Percentiles rank a stretch among this genome's conserved stretches.
These are phyloP conservation scores for Bombus ignitus DNA, from an alignment of 1,140 invertebrate species.

Conservation along the genomic window DNA sequence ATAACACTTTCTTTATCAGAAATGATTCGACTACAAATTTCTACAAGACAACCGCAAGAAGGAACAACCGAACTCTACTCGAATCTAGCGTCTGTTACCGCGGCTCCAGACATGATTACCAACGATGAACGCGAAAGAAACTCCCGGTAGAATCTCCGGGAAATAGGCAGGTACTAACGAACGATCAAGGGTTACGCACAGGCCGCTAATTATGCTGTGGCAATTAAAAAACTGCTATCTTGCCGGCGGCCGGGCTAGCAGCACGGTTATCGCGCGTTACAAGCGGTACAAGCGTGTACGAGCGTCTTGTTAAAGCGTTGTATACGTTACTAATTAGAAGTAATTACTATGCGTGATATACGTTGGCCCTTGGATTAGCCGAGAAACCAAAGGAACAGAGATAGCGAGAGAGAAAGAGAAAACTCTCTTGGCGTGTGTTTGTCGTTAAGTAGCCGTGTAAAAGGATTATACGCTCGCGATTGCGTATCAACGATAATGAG, in stretches of 20 bases:
- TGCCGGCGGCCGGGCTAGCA: background rate
- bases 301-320: constrained; percentile 46
- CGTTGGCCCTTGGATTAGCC: constrained; percentile 22
- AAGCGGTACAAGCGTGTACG: constrained; percentile 31
- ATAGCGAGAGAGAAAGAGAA: background rate
- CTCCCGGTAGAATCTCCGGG: background rate
- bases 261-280: constrained; percentile 21
- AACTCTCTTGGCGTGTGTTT: background rate
- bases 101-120: constrained; percentile 49
- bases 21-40: too few species aligned
- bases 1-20: too few species aligned
- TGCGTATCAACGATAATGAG: constrained; percentile 43
- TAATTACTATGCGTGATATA: constrained; percentile 48
- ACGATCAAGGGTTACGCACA: constrained; percentile 35
- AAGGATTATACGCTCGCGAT: constrained; percentile 21
- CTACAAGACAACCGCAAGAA: too few species aligned
- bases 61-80: too few species aligned
- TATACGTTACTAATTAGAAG: constrained; percentile 56
- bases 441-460: constrained; percentile 21
- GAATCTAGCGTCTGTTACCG: constrained; percentile 41
- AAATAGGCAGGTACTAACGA: background rate
- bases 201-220: constrained; percentile 14
- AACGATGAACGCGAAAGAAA: background rate
- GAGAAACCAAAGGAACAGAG: background rate
- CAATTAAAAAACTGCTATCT: constrained; percentile 42